Conservation (phyloP, 2,797 vertebrate genomes). For the Periparus ater region DNA sequence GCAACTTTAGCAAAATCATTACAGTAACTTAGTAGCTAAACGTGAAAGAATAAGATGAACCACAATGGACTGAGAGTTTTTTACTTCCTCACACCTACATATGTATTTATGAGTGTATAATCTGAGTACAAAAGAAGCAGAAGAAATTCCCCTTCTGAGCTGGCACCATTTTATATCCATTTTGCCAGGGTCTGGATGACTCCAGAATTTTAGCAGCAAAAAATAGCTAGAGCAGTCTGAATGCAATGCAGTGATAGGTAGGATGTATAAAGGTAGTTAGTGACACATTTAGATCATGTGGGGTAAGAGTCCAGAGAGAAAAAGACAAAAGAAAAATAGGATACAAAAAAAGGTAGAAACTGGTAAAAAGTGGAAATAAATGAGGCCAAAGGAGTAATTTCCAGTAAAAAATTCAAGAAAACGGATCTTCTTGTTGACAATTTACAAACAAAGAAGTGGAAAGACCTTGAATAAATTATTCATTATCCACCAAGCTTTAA, state of each 20-base stretch:
- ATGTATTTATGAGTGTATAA: neutral
- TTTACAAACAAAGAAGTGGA: slow-evolving; percentile 1
- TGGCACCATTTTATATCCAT: neutral
- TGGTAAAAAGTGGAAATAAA: neutral
- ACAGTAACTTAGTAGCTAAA: neutral
- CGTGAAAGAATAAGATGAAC: neutral
- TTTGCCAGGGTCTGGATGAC: neutral
- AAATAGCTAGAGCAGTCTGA: neutral
- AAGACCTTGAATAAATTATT: neutral
- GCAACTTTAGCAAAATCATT: neutral
- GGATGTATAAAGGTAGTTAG: neutral
- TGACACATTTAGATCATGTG: neutral
- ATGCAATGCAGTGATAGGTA: neutral
- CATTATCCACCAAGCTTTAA: neutral
- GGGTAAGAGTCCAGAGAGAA: neutral
- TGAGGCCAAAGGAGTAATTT: neutral
- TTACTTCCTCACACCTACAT: neutral
- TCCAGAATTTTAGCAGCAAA: neutral
- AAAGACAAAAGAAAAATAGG: neutral
- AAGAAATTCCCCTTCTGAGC: neutral
- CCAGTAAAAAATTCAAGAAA: neutral
- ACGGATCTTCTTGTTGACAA: neutral
- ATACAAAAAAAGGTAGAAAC: neutral
- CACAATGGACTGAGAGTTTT: neutral
- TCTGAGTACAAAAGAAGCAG: neutral